These are phyloP conservation scores for Tuta absoluta DNA, from an alignment of 2,888 invertebrate species.

Conservation along the genomic window DNA sequence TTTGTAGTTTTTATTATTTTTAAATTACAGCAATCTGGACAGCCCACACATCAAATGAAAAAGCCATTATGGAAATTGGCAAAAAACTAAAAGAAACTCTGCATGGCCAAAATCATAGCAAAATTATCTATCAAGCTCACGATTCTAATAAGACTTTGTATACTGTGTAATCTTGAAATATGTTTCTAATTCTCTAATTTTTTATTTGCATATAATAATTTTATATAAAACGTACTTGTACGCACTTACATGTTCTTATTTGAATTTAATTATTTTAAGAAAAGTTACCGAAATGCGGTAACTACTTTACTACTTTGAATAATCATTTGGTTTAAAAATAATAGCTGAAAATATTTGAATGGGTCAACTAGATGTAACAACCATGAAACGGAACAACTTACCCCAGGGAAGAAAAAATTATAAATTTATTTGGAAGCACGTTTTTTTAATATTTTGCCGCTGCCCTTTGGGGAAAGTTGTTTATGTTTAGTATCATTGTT, in stretches of 20 bases:
- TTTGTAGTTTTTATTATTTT: slow-evolving; percentile 16
- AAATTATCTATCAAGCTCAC: slow-evolving; percentile 87
- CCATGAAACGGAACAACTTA: no score
- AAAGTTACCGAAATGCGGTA: neutral
- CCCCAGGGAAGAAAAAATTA: no score
- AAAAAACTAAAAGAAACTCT: slow-evolving; percentile 88
- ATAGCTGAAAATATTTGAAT: no score
- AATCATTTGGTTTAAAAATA: no score
- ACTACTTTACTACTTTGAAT: neutral
- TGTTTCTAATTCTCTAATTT: neutral
- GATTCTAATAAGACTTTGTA: slow-evolving; percentile 83
- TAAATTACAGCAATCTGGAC: slow-evolving; percentile 88
- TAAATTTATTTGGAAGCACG: no score
- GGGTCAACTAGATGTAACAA: no score
- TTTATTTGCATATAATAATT: no score
- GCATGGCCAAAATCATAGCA: slow-evolving; percentile 47
- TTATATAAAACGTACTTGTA: no score
- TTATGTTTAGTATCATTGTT: no score
- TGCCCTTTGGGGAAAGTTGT: no score
- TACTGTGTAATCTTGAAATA: slow-evolving; percentile 66
- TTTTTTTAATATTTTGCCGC: no score
- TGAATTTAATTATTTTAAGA: slow-evolving; percentile 4
- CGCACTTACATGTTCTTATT: no score
- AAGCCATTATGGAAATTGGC: slow-evolving; percentile 90
- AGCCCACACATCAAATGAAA: slow-evolving; percentile 85